Base-by-base conservation (phyloP, 2,797 vertebrate species). In the Microctenopoma steveboyesi region DNA sequence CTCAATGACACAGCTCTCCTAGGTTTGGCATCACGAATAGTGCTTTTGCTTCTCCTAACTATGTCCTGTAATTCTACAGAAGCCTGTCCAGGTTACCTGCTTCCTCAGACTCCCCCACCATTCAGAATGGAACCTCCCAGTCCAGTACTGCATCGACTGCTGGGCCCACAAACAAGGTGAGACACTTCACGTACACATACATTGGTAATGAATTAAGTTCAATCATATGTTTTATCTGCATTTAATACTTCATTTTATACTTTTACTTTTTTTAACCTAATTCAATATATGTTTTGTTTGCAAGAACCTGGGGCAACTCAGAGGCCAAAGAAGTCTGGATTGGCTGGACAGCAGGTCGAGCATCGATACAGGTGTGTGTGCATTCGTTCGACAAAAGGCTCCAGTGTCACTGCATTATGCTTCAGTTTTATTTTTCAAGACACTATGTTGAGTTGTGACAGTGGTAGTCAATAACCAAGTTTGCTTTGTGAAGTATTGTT, bases 51-150 rank as follows among this genome's bases (percentile, higher is more conserved):
- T n/a, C 54, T 28, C 13, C 14, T 14, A 22, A 14, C 15, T 74
- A 0, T 83, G 47, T 70, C 1, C 22, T 58, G 5, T 62, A 10
- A 52, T 74, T 39, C 69, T 85, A 13, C 82, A 95, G 94, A 84
- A 93, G 90, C 72, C 78, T 94, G 8, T 93, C 90, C 82, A 91
- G 92, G 67, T 83, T 93, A 64, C 91, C 91, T 4, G 69, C 83
- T 3, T 81, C 91, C n/a, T 80, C 89, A 8, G 88, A 88, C 50
- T 50, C 85, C 35, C 53, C 76, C 6, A 15, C 76, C 16, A 7
- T 79, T 43, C 83, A 85, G 56, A 95, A 94, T 67, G 92, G 92
- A 68, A 77, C 73, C 7, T 86, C 86, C 61, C 92, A 88, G 76
- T 63, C 79, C 10, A 83, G 72, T 2, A 57, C 81, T 11, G 67